Evolutionary conservation across 2,888 invertebrate species (phyloP), one percentile per base, ranked within the genome.

Genomic region (Diarsia mendica): DNA sequence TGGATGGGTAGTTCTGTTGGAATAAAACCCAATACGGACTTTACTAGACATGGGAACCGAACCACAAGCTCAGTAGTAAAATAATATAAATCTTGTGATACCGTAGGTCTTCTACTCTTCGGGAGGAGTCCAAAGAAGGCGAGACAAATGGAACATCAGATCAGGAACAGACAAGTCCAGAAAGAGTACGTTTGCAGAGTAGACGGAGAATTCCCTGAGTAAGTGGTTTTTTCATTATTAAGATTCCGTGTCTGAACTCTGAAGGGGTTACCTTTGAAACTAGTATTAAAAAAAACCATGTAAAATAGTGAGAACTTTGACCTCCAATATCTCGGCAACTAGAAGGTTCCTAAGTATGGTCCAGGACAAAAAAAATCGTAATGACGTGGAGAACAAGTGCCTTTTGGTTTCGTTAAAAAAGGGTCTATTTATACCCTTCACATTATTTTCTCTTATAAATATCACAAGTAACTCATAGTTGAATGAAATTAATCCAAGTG

Each of bases 161-260:
- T 99, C 88, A 97, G 98, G 86, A 98, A 98, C 91, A 97, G 99
- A 88, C 98, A 99, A 92, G 99, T 99, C 61, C 97, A 98, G 93
- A 99, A 99, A 94, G 98, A 99, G 92, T 99, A 99, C 94, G 98
- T 99, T 23, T 99, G 99, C 96, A 97, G 99, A 86, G 99, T 99
- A 6, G 99, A 99, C 91, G 99, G 99, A 67, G 97, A 98, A 90
- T 99, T 99, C 92, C 99, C 99, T 3, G 98, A 98, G 98, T 99
- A 96, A 97, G 98, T 97, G n/a, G 15, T 9, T 44, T n/a, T 44
- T 15, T 39, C 39, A 39, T 39, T 39, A 6, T 39, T 39, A 39
- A 6, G 39, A 39, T 39, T 39, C 8, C 39, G 39, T 8, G 39
- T 39, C 39, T 6, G 1, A 28, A 39, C n/a, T n/a, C n/a, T n/a